Evolutionary conservation across 1,140 invertebrate species (phyloP), one percentile per base, ranked within the genome.

Genomic region (Drosophila murphyi): DNA sequence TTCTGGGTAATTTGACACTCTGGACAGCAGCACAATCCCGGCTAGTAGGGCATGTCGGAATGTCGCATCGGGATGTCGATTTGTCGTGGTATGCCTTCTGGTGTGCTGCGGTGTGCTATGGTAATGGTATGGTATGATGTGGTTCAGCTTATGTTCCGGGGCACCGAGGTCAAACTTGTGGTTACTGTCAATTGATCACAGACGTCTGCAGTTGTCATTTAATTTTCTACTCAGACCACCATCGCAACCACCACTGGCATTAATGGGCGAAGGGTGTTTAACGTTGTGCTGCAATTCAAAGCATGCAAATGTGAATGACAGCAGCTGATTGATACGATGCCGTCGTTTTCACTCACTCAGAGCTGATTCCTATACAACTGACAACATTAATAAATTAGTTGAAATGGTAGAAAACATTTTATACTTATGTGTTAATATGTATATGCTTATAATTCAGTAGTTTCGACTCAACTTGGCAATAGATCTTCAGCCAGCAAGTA

Each of bases 1-100:
- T 86, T 86, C 82, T 86, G 82, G 83, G 82, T 86, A 86, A 86
- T 86, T 86, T 86, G 82, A 86, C 83, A 88, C 83, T 82, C 57
- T 41, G 79, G 83, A 68, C 82, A 79, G 64, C 76, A 64, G 10
- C 39, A 10, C 39, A 41, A 41, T 41, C 39, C 75, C 67, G 63
- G 35, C 28, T 10, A 55, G 56, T 35, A 5, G 37, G 28, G 34
- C 28, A 45, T 12, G 35, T 20, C 20, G 20, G 20, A 20, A 20
- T 20, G 20, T 20, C 20, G 20, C 20, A 20, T 20, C 20, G 20
- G 20, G 20, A 20, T 20, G 20, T 20, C 20, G 20, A 20, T 20
- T 20, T 20, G 20, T 20, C 20, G 20, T 20, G 20, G 20, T 20
- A 20, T 20, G 20, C 20, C 20, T 20, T 20, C 20, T 20, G 20